phyloP scores from a whole-genome alignment of 1,140 invertebrate genomes.

The Drosophila lini region DNA sequence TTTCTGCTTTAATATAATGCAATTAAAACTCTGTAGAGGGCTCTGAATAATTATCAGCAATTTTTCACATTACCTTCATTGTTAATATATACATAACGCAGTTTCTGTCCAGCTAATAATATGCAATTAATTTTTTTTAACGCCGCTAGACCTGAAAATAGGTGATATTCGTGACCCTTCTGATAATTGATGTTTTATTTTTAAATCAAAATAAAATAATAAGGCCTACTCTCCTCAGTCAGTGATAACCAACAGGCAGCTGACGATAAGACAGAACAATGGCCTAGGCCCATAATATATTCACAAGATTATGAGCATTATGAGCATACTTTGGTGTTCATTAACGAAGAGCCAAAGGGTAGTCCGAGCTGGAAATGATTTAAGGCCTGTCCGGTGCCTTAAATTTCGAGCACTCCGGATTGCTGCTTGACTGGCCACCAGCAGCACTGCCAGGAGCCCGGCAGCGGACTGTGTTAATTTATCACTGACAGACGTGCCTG shows the following conservation, averaged over 20 bases:
- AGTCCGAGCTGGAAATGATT: constrained; percentile 12
- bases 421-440: constrained; percentile 49
- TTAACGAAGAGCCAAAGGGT: constrained; percentile 27
- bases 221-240: not conserved
- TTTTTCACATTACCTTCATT: constrained; percentile 24
- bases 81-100: constrained; percentile 10
- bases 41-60: constrained; percentile 34
- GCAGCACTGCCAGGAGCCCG: constrained; percentile 3
- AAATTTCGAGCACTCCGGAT: constrained; percentile 37
- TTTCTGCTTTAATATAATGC: constrained; percentile 20
- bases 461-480: constrained; percentile 55
- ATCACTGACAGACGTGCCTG: constrained; percentile 67
- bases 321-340: constrained; percentile 10
- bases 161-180: constrained; percentile 1
- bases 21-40: constrained; percentile 47
- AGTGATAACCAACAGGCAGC: constrained; percentile 34
- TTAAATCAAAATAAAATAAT: constrained; percentile 21
- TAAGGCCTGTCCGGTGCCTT: constrained; percentile 20
- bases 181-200: constrained; percentile 22
- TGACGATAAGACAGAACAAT: constrained; percentile 38
- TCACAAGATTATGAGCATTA: constrained; percentile 27
- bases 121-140: constrained; percentile 14
- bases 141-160: not conserved
- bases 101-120: constrained; percentile 11
- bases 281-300: constrained; percentile 30